Conservation (phyloP, 2,113 vertebrate species). For the Phaethornis superciliosus region DNA sequence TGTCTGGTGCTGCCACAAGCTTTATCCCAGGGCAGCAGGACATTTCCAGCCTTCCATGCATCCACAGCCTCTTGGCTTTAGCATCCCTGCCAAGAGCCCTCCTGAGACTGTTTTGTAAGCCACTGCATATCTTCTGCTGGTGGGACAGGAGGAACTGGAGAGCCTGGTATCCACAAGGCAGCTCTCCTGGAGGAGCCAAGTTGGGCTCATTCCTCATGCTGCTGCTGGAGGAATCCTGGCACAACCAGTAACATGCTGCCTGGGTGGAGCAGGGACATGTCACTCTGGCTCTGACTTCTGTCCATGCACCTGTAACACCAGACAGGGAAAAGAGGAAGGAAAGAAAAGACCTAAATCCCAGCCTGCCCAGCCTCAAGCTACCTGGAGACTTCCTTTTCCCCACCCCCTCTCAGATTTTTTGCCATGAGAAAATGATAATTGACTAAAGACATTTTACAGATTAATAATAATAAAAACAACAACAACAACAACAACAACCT, state of each 20-base stretch:
- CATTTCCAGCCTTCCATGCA: background rate
- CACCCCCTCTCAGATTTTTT: background rate
- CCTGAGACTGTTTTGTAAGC: background rate
- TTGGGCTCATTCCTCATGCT: background rate
- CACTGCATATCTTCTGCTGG: background rate
- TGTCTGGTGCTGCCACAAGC: background rate
- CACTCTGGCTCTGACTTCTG: background rate
- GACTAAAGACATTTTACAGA: background rate
- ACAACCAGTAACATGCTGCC: background rate
- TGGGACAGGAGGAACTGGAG: background rate
- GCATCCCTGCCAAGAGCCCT: accelerated
- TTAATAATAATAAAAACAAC: too few species aligned
- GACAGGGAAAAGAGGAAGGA: background rate
- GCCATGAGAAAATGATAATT: background rate
- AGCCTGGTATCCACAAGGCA: background rate
- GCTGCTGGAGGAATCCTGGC: background rate
- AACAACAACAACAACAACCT: too few species aligned
- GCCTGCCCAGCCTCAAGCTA: background rate
- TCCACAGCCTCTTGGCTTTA: background rate
- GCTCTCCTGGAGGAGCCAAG: background rate
- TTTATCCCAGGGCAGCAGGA: background rate
- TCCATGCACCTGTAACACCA: background rate
- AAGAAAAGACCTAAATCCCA: background rate
- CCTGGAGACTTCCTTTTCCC: background rate
- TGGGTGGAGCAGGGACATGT: background rate